Base-by-base conservation (phyloP, 2,888 invertebrate genomes). In the Himalopsyche kuldschensis region DNA sequence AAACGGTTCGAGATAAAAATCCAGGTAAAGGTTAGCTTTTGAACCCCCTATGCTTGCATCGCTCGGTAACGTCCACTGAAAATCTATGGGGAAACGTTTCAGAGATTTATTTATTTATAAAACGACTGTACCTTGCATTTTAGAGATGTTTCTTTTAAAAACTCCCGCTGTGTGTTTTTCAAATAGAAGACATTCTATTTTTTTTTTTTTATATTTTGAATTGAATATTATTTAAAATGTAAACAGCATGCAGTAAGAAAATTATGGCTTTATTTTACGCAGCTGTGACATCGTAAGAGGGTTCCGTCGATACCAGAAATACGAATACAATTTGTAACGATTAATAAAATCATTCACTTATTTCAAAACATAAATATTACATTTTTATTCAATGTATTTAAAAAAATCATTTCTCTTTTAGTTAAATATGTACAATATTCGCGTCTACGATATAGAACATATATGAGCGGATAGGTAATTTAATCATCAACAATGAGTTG, bases 1-100 rank as follows among this genome's bases (percentile, higher is more conserved):
- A 84, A 85, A 85, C 63, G 79, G 77, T 82, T 63, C 82, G 78
- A 75, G 63, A 69, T 82, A 77, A 78, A 32, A 78, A 78, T 47
- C 63, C 82, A 82, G 78, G 82, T 82, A 82, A 41, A n/a, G 77
- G 47, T 31, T 17, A 27, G 63, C 78, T 82, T 78, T 20, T 63
- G 76, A 81, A 76, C 75, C 81, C 80, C 81, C 48, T 81, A 76
- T 24, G 32, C 75, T 32, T 63, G 77, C 55, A 20, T 15, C 24
- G 41, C 81, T 82, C 63, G 17, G 69, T 76, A 81, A 76, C 75
- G 76, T 75, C 81, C 48, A 48, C 76, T 24, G 48, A 30, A 75
- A 32, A 55, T 55, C 81, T 81, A 47, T 47, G 81, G 47, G 75
- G 55, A 55, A 55, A 20, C 55, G 55, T 55, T 55, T 3, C 8